These are phyloP conservation scores for Daboia siamensis DNA, from an alignment of 2,113 vertebrate species.

Conservation along the genomic window DNA sequence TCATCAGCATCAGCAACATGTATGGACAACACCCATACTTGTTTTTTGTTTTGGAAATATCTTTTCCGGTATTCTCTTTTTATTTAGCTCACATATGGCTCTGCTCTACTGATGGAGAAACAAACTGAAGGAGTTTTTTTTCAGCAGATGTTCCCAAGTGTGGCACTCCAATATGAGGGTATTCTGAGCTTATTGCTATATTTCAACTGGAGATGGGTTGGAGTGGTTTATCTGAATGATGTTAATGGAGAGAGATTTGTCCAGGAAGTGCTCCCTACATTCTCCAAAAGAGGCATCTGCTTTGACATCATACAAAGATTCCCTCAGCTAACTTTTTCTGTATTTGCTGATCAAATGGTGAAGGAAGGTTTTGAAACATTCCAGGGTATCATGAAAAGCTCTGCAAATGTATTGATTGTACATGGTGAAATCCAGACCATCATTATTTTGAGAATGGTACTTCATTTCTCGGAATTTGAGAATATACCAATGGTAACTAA, in stretches of 20 bases:
- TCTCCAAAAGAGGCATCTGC: background rate
- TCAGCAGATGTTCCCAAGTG: background rate
- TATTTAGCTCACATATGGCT: background rate
- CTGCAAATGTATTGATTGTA: background rate
- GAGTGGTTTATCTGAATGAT: background rate
- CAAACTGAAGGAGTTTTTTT: background rate
- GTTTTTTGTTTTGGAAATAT: background rate
- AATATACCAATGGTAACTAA: background rate
- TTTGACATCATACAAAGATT: background rate
- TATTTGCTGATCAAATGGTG: background rate
- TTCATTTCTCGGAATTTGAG: background rate
- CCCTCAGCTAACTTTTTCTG: background rate
- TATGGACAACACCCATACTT: background rate
- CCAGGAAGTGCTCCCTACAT: background rate
- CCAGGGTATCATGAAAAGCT: background rate
- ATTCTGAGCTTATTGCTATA: background rate
- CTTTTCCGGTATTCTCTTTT: background rate
- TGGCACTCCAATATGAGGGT: background rate
- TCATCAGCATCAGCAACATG: background rate
- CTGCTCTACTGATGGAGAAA: background rate
- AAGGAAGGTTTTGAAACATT: background rate
- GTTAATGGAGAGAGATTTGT: background rate
- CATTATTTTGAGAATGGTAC: background rate
- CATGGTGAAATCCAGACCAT: background rate
- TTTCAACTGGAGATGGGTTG: background rate